These are phyloP conservation scores for Lacerta agilis DNA, from an alignment of 2,797 vertebrate species.

Conservation along the genomic window DNA sequence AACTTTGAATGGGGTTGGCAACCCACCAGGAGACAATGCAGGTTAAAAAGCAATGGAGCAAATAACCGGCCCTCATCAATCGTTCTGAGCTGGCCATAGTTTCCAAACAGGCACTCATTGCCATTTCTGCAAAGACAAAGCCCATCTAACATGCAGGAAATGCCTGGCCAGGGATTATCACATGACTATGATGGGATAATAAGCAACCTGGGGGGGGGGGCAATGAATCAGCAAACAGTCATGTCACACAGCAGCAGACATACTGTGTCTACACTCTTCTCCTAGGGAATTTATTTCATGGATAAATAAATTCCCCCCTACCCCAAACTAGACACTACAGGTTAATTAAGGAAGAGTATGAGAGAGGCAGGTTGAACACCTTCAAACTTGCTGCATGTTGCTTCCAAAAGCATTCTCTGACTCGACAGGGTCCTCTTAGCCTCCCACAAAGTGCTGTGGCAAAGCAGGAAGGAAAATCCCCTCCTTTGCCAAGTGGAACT, in stretches of 20 bases:
- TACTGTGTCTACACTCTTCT: fast-evolving
- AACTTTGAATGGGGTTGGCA: neutral
- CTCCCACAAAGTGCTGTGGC: conserved; percentile 49
- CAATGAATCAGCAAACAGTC: fast-evolving
- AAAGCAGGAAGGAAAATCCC: conserved; percentile 67
- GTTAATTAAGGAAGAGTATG: conserved; percentile 64
- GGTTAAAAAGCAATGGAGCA: too few species aligned
- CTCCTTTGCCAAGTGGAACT: conserved; percentile 77
- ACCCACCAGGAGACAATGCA: neutral
- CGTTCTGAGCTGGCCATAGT: neutral
- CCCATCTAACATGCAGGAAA: neutral
- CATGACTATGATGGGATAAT: neutral
- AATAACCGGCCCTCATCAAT: neutral
- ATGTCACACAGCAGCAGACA: neutral
- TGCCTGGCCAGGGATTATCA: too few species aligned
- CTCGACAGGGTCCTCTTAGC: conserved; percentile 48
- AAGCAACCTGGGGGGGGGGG: fast-evolving
- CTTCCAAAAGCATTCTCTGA: conserved; percentile 62
- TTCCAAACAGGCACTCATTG: neutral
- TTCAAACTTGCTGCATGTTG: conserved; percentile 70
- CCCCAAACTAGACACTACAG: neutral
- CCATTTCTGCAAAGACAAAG: neutral
- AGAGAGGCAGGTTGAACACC: conserved; percentile 66
- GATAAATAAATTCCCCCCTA: too few species aligned
- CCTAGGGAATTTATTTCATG: neutral